Base-by-base conservation (phyloP, 2,797 vertebrate genomes). In the Ctenosaura bakeri region DNA sequence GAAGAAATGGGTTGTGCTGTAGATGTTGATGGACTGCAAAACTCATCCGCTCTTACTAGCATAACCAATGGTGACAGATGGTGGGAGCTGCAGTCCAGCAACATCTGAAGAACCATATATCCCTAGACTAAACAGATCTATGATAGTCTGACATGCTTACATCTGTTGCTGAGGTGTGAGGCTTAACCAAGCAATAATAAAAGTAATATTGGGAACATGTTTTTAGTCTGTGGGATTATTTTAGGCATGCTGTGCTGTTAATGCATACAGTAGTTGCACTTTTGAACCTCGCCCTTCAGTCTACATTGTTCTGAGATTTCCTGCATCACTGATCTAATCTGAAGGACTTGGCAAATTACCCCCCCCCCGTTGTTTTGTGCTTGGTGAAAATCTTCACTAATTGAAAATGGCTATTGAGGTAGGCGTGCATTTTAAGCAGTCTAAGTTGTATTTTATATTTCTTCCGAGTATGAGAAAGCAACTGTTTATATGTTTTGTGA, bases 121-220 rank as follows among this genome's bases (percentile, higher is more conserved):
- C 13, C 46, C 29, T 24, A 26, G 87, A 87, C 26, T 83, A 92
- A 76, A 59, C 42, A 46, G 71, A 85, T 0, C 0, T 29, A 42
- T 4, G 32, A 1, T 2, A 2, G 29, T 85, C 81, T 73, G 24
- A 69, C 91, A 50, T 29, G n/a, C 29, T 89, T 77, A 24, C 0
- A 13, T 85, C 89, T 93, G 80, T 22, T 69, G 9, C n/a, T 82
- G 64, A 87, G 91, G 32, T 69, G 74, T 56, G n/a, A 50, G n/a
- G 18, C n/a, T 78, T 66, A 82, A 66, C 50, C 59, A 79, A 85
- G 14, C 32, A 18, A 64, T 29, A 20, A 79, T 56, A 77, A 66
- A 76, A 83, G 35, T 6, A 35, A 76, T 52, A 16, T 59, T 32
- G 7, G 14, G 26, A 29, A 6, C 71, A 13, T 73, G 52, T 29